phyloP scores from a whole-genome alignment of 2,888 invertebrate species.

The Caenorhabditis angaria region DNA sequence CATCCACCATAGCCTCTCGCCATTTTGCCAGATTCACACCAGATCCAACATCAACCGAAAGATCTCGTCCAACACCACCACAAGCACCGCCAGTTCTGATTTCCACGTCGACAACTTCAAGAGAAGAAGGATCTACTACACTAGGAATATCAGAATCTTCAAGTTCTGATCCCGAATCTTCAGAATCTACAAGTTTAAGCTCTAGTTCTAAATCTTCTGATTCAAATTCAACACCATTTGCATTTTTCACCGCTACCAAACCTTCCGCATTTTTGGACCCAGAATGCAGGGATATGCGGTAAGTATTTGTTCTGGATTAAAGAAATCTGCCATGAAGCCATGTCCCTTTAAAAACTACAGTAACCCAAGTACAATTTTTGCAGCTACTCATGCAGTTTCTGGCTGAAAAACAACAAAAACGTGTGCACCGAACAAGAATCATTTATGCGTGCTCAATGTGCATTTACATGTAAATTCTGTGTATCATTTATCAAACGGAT shows the following conservation, averaged over 20 bases:
- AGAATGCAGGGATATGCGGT: conserved; percentile 53
- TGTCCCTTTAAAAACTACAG: background rate
- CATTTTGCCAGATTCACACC: conserved; percentile 35
- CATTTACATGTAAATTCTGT: conserved; percentile 63
- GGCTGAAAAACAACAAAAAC: conserved; percentile 60
- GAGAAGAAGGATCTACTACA: conserved; percentile 10
- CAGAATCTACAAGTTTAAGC: background rate
- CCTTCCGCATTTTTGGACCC: conserved; percentile 55
- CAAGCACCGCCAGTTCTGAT: conserved; percentile 35
- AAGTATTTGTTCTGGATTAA: background rate
- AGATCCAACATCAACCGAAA: conserved; percentile 17
- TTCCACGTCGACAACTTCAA: conserved; percentile 16
- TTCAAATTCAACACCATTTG: conserved; percentile 24
- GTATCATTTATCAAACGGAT: conserved; percentile 43
- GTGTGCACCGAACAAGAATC: conserved; percentile 63
- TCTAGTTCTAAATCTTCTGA: conserved; percentile 13
- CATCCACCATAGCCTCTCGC: conserved; percentile 4
- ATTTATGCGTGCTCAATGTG: conserved; percentile 68
- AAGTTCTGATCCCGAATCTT: background rate
- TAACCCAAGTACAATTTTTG: conserved; percentile 7
- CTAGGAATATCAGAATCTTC: too few species aligned
- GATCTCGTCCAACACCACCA: conserved; percentile 35
- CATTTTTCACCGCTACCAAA: conserved; percentile 50
- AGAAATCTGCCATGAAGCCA: background rate
- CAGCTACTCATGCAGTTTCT: conserved; percentile 67